phyloP scores from a whole-genome alignment of 1,140 invertebrate genomes.

The Tribolium madens region DNA sequence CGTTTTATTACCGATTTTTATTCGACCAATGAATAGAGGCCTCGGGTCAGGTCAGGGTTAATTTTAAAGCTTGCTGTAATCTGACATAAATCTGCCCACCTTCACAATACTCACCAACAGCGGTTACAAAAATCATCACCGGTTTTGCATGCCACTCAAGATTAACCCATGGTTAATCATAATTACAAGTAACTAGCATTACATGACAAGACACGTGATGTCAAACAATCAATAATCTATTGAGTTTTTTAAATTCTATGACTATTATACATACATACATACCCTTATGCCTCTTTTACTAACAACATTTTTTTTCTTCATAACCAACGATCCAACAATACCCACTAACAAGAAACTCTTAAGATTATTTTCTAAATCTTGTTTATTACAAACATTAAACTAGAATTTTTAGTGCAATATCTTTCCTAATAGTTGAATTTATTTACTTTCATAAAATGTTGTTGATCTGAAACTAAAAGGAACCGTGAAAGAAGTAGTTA shows the following conservation, averaged over 20 bases:
- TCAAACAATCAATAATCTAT: constrained; percentile 17
- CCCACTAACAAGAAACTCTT: too few species aligned
- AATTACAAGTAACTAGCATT: neutral
- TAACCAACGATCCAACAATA: too few species aligned
- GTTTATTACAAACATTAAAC: too few species aligned
- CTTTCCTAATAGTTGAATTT: too few species aligned
- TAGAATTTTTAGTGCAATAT: too few species aligned
- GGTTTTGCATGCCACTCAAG: constrained; percentile 20
- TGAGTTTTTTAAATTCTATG: neutral
- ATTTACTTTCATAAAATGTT: too few species aligned
- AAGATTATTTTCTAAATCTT: too few species aligned
- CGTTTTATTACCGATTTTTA: constrained; percentile 29
- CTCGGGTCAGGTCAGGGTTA: constrained; percentile 31
- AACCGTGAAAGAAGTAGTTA: too few species aligned
- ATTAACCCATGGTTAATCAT: constrained; percentile 14
- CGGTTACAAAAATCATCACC: constrained; percentile 16
- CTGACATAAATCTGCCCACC: constrained; percentile 34
- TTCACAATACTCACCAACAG: constrained; percentile 14
- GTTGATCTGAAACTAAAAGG: too few species aligned
- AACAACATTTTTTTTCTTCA: too few species aligned
- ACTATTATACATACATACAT: too few species aligned
- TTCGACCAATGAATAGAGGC: constrained; percentile 17
- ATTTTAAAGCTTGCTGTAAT: constrained; percentile 31
- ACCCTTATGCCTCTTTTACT: too few species aligned
- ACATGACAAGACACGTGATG: neutral